Percentiles rank a stretch among this genome's conserved stretches.
phyloP scores from a whole-genome alignment of 1,140 invertebrate genomes.

The Drosophila watanabei region DNA sequence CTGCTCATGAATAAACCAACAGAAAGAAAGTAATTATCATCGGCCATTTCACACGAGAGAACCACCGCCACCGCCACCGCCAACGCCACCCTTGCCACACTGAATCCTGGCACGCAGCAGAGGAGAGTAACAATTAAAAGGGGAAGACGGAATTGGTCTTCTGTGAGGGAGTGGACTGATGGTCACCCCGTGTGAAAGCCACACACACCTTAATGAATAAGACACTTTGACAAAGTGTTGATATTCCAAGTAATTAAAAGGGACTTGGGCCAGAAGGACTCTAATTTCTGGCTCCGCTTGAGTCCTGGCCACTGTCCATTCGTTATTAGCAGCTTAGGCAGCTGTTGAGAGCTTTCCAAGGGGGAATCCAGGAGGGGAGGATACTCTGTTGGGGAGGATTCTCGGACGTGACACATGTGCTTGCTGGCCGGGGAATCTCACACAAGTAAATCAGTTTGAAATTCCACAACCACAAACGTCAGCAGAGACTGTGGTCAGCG shows the following conservation, averaged over 20 bases:
- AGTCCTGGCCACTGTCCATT: conserved; percentile 81
- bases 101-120: conserved; percentile 1
- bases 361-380: conserved; percentile 5
- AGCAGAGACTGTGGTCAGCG: conserved; percentile 30
- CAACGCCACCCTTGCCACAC: conserved; percentile 12
- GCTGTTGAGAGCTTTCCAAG: conserved; percentile 59
- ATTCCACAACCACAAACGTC: conserved; percentile 59
- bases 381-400: neutral
- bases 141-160: conserved; percentile 29
- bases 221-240: conserved; percentile 83
- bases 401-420: conserved; percentile 64
- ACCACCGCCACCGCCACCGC: conserved; percentile 11
- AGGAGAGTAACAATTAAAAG: conserved; percentile 64
- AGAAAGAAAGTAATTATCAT: conserved; percentile 75
- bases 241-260: conserved; percentile 83
- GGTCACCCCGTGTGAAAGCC: conserved; percentile 11
- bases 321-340: conserved; percentile 75
- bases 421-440: conserved; percentile 10
- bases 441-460: conserved; percentile 71
- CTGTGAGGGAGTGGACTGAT: conserved; percentile 20
- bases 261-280: conserved; percentile 52
- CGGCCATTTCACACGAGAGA: conserved; percentile 60
- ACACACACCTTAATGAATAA: conserved; percentile 65
- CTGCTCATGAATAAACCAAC: conserved; percentile 73
- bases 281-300: conserved; percentile 70